phyloP scores from a whole-genome alignment of 2,113 vertebrate genomes.

The Athene noctua region DNA sequence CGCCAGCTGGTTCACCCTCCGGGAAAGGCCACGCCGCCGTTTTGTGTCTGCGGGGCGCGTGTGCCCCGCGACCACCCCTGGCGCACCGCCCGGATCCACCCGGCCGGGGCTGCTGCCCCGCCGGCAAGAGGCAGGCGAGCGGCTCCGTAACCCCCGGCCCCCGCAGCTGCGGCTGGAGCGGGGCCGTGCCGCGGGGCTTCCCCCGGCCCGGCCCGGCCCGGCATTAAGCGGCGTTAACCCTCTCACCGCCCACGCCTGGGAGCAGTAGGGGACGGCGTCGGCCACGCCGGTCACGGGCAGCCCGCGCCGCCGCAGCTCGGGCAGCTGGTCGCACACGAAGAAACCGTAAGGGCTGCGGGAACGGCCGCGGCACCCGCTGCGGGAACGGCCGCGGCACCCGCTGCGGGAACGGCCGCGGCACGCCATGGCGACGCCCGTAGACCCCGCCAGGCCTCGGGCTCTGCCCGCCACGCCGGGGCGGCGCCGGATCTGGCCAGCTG shows the following conservation, averaged over 20 bases:
- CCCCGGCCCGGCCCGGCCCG: background rate
- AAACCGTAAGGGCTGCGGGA: conserved; percentile 22
- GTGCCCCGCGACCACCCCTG: accelerated
- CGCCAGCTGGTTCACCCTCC: accelerated
- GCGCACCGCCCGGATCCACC: too few relatives aligned
- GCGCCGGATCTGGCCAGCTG: accelerated
- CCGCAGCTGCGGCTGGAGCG: accelerated
- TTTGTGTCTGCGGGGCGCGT: too few relatives aligned
- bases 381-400: too few relatives aligned
- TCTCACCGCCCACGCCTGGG: conserved; percentile 65
- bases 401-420: accelerated
- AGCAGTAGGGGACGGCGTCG: conserved; percentile 68
- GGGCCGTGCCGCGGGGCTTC: accelerated
- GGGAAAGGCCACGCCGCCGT: accelerated
- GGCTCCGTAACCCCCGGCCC: accelerated
- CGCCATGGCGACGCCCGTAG: accelerated
- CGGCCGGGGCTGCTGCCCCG: accelerated
- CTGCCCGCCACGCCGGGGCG: accelerated
- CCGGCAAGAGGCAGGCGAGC: background rate
- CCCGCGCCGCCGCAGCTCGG: conserved; percentile 55
- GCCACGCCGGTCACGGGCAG: conserved; percentile 26
- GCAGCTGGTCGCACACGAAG: conserved; percentile 72
- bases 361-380: too few relatives aligned
- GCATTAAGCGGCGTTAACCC: background rate
- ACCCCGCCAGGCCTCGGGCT: accelerated